These are phyloP conservation scores for Lycaena phlaeas DNA, from an alignment of 2,888 invertebrate species.

Conservation along the genomic window DNA sequence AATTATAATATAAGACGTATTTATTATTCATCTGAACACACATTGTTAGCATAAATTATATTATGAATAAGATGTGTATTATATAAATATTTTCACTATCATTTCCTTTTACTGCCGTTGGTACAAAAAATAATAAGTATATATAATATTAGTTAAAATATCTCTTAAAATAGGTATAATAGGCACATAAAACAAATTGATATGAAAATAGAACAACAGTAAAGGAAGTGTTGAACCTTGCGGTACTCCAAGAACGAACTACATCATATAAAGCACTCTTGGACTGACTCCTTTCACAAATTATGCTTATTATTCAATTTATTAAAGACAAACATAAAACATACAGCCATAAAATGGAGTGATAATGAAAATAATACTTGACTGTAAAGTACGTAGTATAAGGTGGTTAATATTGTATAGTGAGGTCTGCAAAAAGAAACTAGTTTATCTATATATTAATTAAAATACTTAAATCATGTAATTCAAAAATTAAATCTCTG, in stretches of 20 bases:
- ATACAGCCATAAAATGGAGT: neutral
- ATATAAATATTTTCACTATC: neutral
- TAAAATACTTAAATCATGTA: slow-evolving; percentile 2
- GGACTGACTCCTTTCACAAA: too few relatives aligned
- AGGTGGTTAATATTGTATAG: neutral
- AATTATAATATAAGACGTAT: neutral
- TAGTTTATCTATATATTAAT: slow-evolving; percentile 3
- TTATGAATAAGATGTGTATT: neutral
- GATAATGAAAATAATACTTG: neutral
- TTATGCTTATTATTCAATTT: too few relatives aligned
- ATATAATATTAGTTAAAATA: too few relatives aligned
- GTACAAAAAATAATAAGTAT: neutral
- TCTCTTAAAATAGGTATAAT: too few relatives aligned
- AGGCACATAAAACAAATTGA: too few relatives aligned
- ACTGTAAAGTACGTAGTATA: neutral
- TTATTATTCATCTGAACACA: neutral
- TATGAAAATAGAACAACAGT: too few relatives aligned
- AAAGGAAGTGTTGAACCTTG: too few relatives aligned
- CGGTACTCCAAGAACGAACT: too few relatives aligned
- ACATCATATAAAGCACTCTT: too few relatives aligned
- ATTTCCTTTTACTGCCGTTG: neutral
- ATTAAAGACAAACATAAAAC: too few relatives aligned
- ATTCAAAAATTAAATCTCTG: slow-evolving; percentile 37
- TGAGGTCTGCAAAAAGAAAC: neutral
- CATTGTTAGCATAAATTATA: neutral